Base-by-base conservation (phyloP, 2,797 vertebrate species). In the Phrynocephalus forsythii region DNA sequence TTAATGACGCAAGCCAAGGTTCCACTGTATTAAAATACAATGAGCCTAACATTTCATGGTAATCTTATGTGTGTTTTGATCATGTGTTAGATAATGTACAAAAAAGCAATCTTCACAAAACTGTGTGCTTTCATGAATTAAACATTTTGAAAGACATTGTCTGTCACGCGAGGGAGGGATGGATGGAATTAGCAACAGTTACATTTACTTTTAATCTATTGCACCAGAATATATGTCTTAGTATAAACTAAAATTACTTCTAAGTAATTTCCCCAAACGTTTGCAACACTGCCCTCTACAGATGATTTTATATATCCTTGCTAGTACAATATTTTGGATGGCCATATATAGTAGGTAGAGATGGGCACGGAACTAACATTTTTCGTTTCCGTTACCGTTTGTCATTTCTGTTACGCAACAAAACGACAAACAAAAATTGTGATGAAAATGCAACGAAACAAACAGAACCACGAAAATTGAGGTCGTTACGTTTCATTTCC, bases 271-370 rank as follows among this genome's bases (percentile, higher is more conserved):
- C 18, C 11, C 22, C 8, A 28, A 71, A 30, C 50, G 22, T 69
- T 72, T 79, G 73, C 67, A 86, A 87, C 30, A 89, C n/a, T 87
- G 88, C 81, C 81, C 76, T 80, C 81, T 83, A n/a, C 56, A 44
- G 85, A 83, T 71, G 20, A 38, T 38, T 33, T 82, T n/a, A 50
- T 67, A 52, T 28, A 66, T 66, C 6, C 48, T 81, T 82, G 20
- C 60, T 77, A 20, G 26, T 6, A 11, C 8, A 5, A 22, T n/a
- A 75, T 30, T 82, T 67, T 81, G 33, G 18, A 75, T 73, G 11
- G 11, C 26, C 16, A n/a, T 60, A 28, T 69, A 15, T 80, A 63
- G 26, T 26, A 3, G n/a, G n/a, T n/a, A n/a, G n/a, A n/a, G n/a
- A n/a, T n/a, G n/a, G n/a, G n/a, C n/a, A n/a, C n/a, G n/a, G n/a